A percentile compares a stretch with the other conserved stretches of the same genome.
Evolutionary conservation across 2,888 invertebrate species (phyloP).

Genomic region (Junonia oenone): DNA sequence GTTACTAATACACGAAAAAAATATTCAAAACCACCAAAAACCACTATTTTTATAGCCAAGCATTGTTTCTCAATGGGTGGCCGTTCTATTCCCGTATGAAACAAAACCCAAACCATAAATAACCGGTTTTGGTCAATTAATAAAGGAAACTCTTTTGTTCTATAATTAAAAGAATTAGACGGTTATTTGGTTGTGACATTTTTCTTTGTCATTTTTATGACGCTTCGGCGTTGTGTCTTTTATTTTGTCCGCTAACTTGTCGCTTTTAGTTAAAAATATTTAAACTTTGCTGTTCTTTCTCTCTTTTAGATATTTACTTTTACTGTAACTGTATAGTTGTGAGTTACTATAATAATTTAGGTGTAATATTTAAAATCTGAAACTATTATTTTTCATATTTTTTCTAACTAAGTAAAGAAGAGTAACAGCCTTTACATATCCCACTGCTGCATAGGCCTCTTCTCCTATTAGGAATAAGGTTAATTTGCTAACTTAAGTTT

Average conservation of each 20-base stretch:
- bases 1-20: too few relatives aligned
- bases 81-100: slow-evolving; percentile 58
- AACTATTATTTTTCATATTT: too few relatives aligned
- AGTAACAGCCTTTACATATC: too few relatives aligned
- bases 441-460: too few relatives aligned
- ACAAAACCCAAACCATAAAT: slow-evolving; percentile 68
- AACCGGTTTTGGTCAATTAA: slow-evolving; percentile 73
- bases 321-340: too few relatives aligned
- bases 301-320: too few relatives aligned
- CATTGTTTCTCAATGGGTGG: slow-evolving; percentile 58
- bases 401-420: too few relatives aligned
- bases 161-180: slow-evolving; percentile 48
- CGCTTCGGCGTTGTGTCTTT: not conserved
- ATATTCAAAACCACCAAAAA: slow-evolving; percentile 15
- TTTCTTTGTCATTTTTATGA: slow-evolving; percentile 14
- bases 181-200: slow-evolving; percentile 35
- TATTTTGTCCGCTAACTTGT: not conserved
- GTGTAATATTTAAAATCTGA: too few relatives aligned
- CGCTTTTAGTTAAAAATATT: not conserved
- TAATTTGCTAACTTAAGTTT: too few relatives aligned
- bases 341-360: too few relatives aligned
- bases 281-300: too few relatives aligned
- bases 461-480: too few relatives aligned
- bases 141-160: slow-evolving; percentile 58
- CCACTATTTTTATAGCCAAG: slow-evolving; percentile 14